These are phyloP conservation scores for Eupithecia subfuscata DNA, from an alignment of 2,888 invertebrate species.

Conservation along the genomic window DNA sequence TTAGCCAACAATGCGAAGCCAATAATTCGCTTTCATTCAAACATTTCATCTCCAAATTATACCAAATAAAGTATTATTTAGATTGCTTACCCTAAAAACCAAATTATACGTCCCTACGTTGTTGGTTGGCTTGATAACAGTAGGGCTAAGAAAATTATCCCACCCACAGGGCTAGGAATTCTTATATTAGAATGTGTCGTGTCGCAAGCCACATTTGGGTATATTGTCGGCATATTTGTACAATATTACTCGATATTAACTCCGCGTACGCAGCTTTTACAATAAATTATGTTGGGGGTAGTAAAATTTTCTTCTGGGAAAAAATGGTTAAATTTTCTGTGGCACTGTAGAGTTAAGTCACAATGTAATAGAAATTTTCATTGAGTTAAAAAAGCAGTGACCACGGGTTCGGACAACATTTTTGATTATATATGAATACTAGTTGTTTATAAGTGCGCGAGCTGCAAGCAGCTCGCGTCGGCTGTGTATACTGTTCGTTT, in stretches of 20 bases:
- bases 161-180: slow-evolving; percentile 47
- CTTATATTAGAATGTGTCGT: slow-evolving; percentile 50
- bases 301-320: background rate
- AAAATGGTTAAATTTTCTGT: background rate
- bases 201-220: slow-evolving; percentile 41
- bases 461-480: too few relatives aligned
- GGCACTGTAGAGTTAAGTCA: background rate
- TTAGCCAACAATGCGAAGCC: background rate
- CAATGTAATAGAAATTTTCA: background rate
- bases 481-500: too few relatives aligned
- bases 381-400: background rate
- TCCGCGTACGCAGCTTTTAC: slow-evolving; percentile 21
- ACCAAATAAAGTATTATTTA: background rate
- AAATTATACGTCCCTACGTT: slow-evolving; percentile 23
- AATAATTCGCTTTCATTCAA: slow-evolving; percentile 12
- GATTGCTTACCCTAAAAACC: slow-evolving; percentile 11
- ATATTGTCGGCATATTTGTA: slow-evolving; percentile 40
- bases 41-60: background rate
- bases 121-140: slow-evolving; percentile 41
- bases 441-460: too few relatives aligned
- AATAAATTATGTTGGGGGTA: slow-evolving; percentile 11
- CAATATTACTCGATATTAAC: slow-evolving; percentile 41
- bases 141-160: slow-evolving; percentile 45
- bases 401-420: background rate
- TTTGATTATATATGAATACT: background rate